A percentile compares a stretch with the other conserved stretches of the same genome.
Evolutionary conservation across 2,888 invertebrate genomes (phyloP).

Genomic region (Drosophila infuscata): DNA sequence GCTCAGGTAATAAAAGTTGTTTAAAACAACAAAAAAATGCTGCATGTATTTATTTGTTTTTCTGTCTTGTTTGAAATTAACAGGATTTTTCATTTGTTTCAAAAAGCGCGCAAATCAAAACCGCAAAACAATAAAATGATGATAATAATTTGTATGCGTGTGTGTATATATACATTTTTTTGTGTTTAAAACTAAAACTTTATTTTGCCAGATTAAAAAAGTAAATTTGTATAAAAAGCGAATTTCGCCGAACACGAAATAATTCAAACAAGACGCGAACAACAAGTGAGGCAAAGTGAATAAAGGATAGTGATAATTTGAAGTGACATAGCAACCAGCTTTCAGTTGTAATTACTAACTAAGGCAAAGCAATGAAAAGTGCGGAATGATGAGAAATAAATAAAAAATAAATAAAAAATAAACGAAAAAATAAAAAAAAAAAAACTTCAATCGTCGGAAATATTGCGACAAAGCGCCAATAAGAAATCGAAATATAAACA

Average conservation of each 20-base stretch:
- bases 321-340: conserved; percentile 33
- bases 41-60: conserved; percentile 70
- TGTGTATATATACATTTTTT: conserved; percentile 13
- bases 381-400: conserved; percentile 34
- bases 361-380: conserved; percentile 22
- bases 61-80: conserved; percentile 51
- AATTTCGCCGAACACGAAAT: conserved; percentile 39
- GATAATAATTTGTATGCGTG: conserved; percentile 24
- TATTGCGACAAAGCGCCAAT: conserved; percentile 74
- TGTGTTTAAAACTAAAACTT: conserved; percentile 42
- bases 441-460: conserved; percentile 62
- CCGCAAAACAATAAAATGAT: conserved; percentile 36
- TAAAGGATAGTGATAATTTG: conserved; percentile 16
- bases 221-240: conserved; percentile 1
- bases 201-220: conserved; percentile 24
- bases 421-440: conserved; percentile 41
- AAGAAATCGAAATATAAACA: conserved; percentile 61
- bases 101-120: conserved; percentile 57
- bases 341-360: conserved; percentile 9
- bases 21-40: conserved; percentile 68
- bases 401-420: conserved; percentile 43
- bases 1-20: conserved; percentile 77
- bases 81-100: conserved; percentile 69
- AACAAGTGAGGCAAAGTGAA: conserved; percentile 10
- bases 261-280: conserved; percentile 21